Conservation (phyloP, 2,888 invertebrate genomes). For the Ganaspis brasiliensis region DNA sequence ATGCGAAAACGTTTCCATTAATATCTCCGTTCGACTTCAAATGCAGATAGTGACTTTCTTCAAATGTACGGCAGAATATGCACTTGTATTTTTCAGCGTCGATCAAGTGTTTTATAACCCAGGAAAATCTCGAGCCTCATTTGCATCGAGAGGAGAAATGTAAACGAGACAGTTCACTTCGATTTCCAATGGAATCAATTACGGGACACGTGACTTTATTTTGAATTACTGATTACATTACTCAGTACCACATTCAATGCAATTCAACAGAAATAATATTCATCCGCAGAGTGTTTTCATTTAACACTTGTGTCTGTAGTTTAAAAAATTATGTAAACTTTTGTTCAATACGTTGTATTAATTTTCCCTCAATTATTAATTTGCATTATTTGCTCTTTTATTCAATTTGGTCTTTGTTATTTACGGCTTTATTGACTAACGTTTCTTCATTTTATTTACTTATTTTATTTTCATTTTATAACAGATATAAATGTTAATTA, state of each 20-base stretch:
- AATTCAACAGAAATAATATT: not conserved
- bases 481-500: too few relatives aligned
- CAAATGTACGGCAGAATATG: too few relatives aligned
- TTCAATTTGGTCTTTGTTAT: too few relatives aligned
- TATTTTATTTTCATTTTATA: too few relatives aligned
- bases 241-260: not conserved
- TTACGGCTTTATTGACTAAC: too few relatives aligned
- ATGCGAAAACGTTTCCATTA: too few relatives aligned
- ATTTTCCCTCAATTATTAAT: not conserved
- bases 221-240: conserved; percentile 23
- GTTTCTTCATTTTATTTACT: too few relatives aligned
- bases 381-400: too few relatives aligned
- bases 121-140: conserved; percentile 11
- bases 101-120: conserved; percentile 16
- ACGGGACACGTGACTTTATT: conserved; percentile 23
- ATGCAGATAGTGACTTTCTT: too few relatives aligned
- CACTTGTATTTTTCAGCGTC: not conserved
- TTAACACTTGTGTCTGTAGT: not conserved
- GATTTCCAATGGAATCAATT: conserved; percentile 12
- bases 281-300: not conserved
- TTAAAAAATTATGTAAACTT: not conserved
- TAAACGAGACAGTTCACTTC: conserved; percentile 24
- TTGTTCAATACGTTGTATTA: not conserved
- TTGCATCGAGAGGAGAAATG: conserved; percentile 34
- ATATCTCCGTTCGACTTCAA: too few relatives aligned